Evolutionary conservation across 2,113 vertebrate species (phyloP).

Genomic region (Porphyrio hochstetteri): DNA sequence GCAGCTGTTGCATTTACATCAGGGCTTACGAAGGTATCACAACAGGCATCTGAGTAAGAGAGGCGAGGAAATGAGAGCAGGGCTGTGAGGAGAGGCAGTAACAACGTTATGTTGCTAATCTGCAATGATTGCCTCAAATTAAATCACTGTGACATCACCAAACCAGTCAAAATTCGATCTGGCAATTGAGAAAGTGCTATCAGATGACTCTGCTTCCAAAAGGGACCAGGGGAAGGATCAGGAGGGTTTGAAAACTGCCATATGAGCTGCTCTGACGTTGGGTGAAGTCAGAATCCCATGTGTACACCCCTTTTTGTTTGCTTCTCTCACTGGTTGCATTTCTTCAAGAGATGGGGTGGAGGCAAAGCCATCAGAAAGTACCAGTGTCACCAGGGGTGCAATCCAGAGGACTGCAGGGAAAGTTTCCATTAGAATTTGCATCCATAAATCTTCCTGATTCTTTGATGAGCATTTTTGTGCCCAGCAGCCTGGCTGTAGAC

Average conservation of each 20-base stretch:
- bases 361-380: background rate
- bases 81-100: background rate
- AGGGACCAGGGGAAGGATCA: background rate
- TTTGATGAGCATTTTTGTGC: background rate
- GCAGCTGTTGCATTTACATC: background rate
- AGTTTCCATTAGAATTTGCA: background rate
- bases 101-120: background rate
- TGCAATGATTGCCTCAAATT: background rate
- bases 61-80: background rate
- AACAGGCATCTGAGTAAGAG: background rate
- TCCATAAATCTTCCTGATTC: background rate
- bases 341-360: background rate
- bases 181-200: background rate
- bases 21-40: background rate
- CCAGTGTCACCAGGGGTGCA: background rate
- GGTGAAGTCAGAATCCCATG: background rate
- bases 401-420: background rate
- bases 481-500: background rate
- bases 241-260: background rate
- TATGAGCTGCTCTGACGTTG: background rate
- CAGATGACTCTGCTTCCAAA: background rate
- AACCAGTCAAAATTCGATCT: background rate
- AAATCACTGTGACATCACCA: background rate
- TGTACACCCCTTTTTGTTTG: rapidly evolving
- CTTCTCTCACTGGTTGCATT: rapidly evolving